A percentile compares a stretch with the other conserved stretches of the same genome.
Evolutionary conservation across 2,888 invertebrate species (phyloP).

Genomic region (Pherbina coryleti): DNA sequence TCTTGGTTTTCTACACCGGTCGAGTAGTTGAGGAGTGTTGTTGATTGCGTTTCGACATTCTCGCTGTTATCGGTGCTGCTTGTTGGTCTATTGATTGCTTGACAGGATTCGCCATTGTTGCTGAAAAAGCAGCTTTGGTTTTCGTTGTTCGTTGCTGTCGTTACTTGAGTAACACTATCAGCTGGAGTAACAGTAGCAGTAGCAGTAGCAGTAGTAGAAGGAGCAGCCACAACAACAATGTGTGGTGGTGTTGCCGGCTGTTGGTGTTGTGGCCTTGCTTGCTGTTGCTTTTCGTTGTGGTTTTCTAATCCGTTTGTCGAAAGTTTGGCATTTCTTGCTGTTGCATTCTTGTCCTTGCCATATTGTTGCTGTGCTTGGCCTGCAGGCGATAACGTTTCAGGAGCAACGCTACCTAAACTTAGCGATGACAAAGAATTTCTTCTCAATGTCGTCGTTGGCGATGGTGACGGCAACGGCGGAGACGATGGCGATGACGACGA

Average conservation of each 20-base stretch:
- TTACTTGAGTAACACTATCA: conserved; percentile 9
- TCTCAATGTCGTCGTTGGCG: background rate
- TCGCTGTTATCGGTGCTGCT: conserved; percentile 45
- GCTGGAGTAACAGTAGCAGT: background rate
- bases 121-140: conserved; percentile 20
- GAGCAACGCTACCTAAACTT: background rate
- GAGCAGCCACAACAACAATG: conserved; percentile 1
- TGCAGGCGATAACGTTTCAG: conserved; percentile 37
- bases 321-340: conserved; percentile 39
- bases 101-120: conserved; percentile 42
- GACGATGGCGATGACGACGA: conserved; percentile 3
- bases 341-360: conserved; percentile 5
- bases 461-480: conserved; percentile 25
- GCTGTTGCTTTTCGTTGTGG: conserved; percentile 8
- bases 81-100: conserved; percentile 41
- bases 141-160: conserved; percentile 10
- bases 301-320: conserved; percentile 49
- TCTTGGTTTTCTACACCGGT: background rate
- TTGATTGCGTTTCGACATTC: conserved; percentile 40
- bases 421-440: conserved; percentile 5
- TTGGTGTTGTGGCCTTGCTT: conserved; percentile 40
- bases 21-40: background rate
- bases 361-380: conserved; percentile 70
- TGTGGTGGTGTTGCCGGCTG: background rate
- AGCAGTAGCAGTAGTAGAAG: conserved; percentile 6